These are phyloP conservation scores for Gobio gobio DNA, from an alignment of 2,113 vertebrate genomes.

Conservation along the genomic window DNA sequence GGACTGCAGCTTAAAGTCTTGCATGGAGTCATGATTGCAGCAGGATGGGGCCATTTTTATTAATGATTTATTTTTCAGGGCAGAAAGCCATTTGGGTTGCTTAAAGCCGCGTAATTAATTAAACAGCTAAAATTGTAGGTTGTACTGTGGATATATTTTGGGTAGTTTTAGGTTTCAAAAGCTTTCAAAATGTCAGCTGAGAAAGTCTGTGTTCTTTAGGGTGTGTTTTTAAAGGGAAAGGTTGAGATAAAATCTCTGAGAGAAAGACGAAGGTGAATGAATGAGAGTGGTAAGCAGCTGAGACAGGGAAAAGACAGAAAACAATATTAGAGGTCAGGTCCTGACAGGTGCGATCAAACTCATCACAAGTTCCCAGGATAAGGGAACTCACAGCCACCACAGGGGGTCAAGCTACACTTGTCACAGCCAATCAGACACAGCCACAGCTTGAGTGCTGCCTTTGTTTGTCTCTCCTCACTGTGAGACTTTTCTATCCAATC, in stretches of 20 bases:
- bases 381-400: conserved; percentile 60
- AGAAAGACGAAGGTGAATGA: neutral
- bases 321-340: conserved; percentile 54
- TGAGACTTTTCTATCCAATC: conserved; percentile 56
- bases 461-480: conserved; percentile 54
- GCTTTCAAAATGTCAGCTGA: neutral
- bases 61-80: neutral
- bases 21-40: too few relatives aligned
- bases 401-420: conserved; percentile 62
- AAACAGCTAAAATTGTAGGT: neutral
- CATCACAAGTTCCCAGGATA: conserved; percentile 57
- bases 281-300: neutral
- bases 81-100: too few relatives aligned
- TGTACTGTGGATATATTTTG: neutral
- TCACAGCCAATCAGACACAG: conserved; percentile 67
- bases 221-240: neutral
- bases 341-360: conserved; percentile 70
- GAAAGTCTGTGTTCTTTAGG: neutral
- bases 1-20: too few relatives aligned
- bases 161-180: neutral
- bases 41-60: neutral
- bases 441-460: conserved; percentile 46
- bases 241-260: neutral
- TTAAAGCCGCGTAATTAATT: neutral
- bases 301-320: conserved; percentile 27